Base-by-base conservation (phyloP, 2,888 invertebrate species). In the Parnassius orleans region DNA sequence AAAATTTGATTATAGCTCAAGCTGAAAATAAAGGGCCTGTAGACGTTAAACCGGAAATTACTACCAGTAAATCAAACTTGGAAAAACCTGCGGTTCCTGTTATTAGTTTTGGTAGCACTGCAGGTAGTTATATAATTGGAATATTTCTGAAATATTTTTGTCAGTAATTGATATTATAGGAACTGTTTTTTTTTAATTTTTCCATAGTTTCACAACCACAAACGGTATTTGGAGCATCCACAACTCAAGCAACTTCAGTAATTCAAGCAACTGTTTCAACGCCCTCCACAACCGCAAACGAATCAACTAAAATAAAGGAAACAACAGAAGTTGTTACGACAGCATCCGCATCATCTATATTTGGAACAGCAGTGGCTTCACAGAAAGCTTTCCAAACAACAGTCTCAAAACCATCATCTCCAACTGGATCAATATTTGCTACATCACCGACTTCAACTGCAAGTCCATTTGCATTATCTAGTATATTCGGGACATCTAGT, bases 311-410 rank as follows among this genome's bases (percentile, higher is more conserved):
- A 60, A 65, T 71, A 46, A 69, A 71, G 9, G 14, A 48, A 53
- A 68, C 70, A 48, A 48, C 68, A 51, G 69, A 57, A 51, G 65
- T 54, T 41, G 60, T 72, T 12, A 51, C 72, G 14, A 67, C 72
- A 5, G 48, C 69, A 15, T 67, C 72, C 7, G 67, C 75, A 10
- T 70, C 84, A 1, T 78, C 81, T 50, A 68, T 87, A 61, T 87
- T 87, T 61, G 79, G 80, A 50, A 70, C 77, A 19, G 75, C 79
- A 15, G 71, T 75, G 15, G 72, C 73, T 9, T 70, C 79, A 24
- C 74, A 73, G 65, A 65, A 64, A 48, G n/a, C 63, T 14, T 53
- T 14, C 10, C 9, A 56, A 9, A 43, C 14, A 9, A 24, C 64
- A 10, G 57, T 60, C 9, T 65, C 68, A 9, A 66, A 68, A 56